Conservation (phyloP, 2,113 vertebrate species). For the Mustelus asterias region DNA sequence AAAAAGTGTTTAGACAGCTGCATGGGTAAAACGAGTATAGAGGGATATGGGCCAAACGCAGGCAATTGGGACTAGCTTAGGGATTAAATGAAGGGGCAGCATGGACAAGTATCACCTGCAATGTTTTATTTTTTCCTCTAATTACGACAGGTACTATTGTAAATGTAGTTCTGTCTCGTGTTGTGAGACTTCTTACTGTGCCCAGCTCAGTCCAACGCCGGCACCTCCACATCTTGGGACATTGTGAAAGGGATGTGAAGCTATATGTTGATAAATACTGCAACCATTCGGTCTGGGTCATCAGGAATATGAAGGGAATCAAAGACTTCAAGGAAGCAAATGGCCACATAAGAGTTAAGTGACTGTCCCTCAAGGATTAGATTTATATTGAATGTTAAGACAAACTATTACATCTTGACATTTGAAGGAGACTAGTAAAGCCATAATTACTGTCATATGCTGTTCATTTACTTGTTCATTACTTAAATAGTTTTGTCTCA, state of each 20-base stretch:
- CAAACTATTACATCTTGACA: not conserved
- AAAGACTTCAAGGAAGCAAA: not conserved
- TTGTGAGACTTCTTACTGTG: no score
- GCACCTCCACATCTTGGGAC: not conserved
- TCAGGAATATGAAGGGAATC: not conserved
- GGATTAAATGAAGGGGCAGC: no score
- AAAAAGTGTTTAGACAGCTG: no score
- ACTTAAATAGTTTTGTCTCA: not conserved
- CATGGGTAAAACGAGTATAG: no score
- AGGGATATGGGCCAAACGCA: no score
- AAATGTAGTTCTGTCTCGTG: not conserved
- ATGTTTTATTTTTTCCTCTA: not conserved
- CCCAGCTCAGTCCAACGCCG: no score
- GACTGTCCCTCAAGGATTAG: not conserved
- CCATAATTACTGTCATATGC: not conserved
- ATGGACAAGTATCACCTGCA: not conserved
- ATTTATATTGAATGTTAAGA: not conserved
- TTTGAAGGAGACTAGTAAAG: not conserved
- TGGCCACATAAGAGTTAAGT: not conserved
- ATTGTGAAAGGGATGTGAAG: not conserved
- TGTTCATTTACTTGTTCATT: not conserved
- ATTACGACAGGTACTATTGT: not conserved
- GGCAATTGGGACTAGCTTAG: no score
- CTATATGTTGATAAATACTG: not conserved
- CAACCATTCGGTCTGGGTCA: not conserved